Evolutionary conservation across 35 echinoderm and acorn worm species (phyloP).

Genomic region (Patiria miniata): DNA sequence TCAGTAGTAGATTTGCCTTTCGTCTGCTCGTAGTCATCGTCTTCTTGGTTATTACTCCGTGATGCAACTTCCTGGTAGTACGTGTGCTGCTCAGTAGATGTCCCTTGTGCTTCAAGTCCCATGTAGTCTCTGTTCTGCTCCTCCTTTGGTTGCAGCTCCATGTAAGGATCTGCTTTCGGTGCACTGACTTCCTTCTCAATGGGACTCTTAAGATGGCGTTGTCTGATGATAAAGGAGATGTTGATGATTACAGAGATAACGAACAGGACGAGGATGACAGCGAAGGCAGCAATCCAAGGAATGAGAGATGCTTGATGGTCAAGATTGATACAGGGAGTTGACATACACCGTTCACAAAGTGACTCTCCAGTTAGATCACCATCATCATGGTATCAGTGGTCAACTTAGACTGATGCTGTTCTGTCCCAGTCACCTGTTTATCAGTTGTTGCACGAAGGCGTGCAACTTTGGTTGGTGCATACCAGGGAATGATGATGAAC

Average conservation of each 20-base stretch:
- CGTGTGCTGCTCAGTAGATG: too few relatives aligned
- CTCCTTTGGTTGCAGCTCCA: slow-evolving; percentile 7
- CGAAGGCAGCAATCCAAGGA: background rate
- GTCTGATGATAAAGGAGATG: background rate
- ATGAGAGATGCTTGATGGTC: too few relatives aligned
- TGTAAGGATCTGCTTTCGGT: slow-evolving; percentile 4
- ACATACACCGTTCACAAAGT: too few relatives aligned
- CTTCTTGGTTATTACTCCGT: background rate
- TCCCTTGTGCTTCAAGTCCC: too few relatives aligned
- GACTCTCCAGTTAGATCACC: too few relatives aligned
- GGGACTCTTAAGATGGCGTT: background rate
- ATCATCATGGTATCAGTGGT: too few relatives aligned
- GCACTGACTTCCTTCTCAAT: background rate
- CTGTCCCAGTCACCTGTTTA: too few relatives aligned
- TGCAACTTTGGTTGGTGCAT: too few relatives aligned
- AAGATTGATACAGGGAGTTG: too few relatives aligned
- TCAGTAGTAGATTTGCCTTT: background rate
- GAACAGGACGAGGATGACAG: background rate
- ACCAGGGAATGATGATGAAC: background rate
- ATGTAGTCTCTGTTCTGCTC: background rate
- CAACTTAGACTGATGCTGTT: too few relatives aligned
- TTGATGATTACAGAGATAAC: background rate
- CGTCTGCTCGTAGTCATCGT: background rate
- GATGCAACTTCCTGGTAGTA: background rate
- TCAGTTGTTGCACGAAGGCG: too few relatives aligned